These are phyloP conservation scores for Acrocyrtus sp. DNA, from an alignment of 2,888 invertebrate genomes.

Conservation along the genomic window DNA sequence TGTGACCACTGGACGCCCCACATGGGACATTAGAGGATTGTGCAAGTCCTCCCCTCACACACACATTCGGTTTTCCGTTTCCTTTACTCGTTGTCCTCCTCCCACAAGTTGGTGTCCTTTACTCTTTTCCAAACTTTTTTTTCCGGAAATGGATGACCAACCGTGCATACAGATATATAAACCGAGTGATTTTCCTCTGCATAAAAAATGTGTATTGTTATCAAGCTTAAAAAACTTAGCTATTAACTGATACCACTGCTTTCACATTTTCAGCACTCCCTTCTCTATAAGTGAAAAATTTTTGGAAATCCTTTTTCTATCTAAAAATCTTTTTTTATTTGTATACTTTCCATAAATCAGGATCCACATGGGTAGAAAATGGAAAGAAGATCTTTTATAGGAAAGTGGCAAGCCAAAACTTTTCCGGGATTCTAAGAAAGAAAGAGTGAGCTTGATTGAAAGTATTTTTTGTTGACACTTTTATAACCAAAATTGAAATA, in stretches of 20 bases:
- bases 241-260: no score
- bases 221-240: background rate
- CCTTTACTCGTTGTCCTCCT: no score
- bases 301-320: background rate
- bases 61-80: constrained; percentile 11
- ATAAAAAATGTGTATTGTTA: background rate
- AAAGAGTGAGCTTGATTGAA: constrained; percentile 45
- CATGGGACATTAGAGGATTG: constrained; percentile 44
- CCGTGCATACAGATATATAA: constrained; percentile 31
- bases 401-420: no score
- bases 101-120: no score
- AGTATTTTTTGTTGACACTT: constrained; percentile 18
- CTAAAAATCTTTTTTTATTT: background rate
- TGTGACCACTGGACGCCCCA: constrained; percentile 26
- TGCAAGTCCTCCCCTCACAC: no score
- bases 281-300: background rate
- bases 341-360: constrained; percentile 47
- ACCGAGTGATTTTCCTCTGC: background rate
- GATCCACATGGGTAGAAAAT: constrained; percentile 45
- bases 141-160: constrained; percentile 1
- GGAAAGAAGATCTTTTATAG: constrained; percentile 2
- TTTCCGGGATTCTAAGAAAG: no score
- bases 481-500: no score
- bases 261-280: no score
- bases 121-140: no score